Percentiles rank a stretch among this genome's conserved stretches.
Evolutionary conservation across 2,888 invertebrate genomes (phyloP).

Genomic region (Zaprionus bogoriensis): DNA sequence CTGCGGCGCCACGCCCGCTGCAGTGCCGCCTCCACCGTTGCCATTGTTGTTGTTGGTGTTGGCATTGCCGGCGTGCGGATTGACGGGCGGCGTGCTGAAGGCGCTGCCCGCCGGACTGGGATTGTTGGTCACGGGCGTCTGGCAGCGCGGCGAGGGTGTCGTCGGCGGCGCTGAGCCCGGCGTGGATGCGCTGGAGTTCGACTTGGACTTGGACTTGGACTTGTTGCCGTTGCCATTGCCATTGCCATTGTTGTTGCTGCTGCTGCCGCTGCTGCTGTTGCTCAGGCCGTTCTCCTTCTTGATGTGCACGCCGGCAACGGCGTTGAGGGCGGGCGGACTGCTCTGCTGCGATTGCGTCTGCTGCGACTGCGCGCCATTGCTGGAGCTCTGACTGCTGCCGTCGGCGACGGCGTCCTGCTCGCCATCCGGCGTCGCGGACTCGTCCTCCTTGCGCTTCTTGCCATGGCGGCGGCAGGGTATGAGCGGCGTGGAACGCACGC

Average conservation of each 20-base stretch:
- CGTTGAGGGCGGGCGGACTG: slow-evolving; percentile 59
- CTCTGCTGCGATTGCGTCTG: slow-evolving; percentile 50
- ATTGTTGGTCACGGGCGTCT: slow-evolving; percentile 84
- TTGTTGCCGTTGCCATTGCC: slow-evolving; percentile 56
- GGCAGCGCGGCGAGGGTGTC: slow-evolving; percentile 82
- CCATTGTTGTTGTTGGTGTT: slow-evolving; percentile 49
- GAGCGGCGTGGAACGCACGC: slow-evolving; percentile 92
- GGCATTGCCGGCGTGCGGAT: slow-evolving; percentile 58
- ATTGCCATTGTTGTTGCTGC: slow-evolving; percentile 20
- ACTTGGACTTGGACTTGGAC: slow-evolving; percentile 78
- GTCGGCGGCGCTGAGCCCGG: slow-evolving; percentile 79
- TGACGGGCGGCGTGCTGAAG: slow-evolving; percentile 83
- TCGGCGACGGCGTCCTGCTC: slow-evolving; percentile 64
- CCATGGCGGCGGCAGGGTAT: slow-evolving; percentile 92
- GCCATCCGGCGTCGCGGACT: slow-evolving; percentile 81
- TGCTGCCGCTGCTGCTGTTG: slow-evolving; percentile 18
- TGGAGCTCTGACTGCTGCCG: slow-evolving; percentile 62
- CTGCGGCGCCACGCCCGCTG: slow-evolving; percentile 53
- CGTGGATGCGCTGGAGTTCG: slow-evolving; percentile 69
- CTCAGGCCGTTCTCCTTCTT: slow-evolving; percentile 61
- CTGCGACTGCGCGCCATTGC: slow-evolving; percentile 54
- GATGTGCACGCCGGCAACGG: slow-evolving; percentile 41
- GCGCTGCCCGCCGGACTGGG: slow-evolving; percentile 85
- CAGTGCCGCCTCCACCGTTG: slow-evolving; percentile 32
- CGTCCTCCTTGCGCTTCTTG: slow-evolving; percentile 89